Conservation (phyloP, 2,888 invertebrate genomes). For the Amaurobius ferox region DNA sequence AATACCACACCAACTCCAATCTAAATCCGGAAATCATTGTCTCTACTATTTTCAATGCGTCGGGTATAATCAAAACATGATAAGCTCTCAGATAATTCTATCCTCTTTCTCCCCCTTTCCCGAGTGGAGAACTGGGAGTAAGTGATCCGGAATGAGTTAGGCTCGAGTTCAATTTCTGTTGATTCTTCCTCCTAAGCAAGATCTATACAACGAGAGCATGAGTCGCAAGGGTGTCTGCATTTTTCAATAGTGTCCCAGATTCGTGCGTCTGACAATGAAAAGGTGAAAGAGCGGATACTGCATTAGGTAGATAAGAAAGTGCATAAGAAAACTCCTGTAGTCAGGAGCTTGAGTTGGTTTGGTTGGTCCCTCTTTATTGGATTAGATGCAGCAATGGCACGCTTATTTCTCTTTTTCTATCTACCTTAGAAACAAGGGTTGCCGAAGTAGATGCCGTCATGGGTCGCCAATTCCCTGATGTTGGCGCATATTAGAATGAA, state of each 20-base stretch:
- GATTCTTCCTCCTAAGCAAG: slow-evolving; percentile 24
- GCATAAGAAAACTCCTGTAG: slow-evolving; percentile 45
- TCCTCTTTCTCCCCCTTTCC: slow-evolving; percentile 12
- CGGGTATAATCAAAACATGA: slow-evolving; percentile 18
- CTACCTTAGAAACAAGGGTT: slow-evolving; percentile 42
- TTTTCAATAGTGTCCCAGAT: slow-evolving; percentile 64
- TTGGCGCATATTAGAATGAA: not conserved
- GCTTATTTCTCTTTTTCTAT: slow-evolving; percentile 58
- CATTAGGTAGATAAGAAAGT: slow-evolving; percentile 64
- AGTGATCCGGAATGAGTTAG: slow-evolving; percentile 20
- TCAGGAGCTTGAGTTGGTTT: slow-evolving; percentile 41
- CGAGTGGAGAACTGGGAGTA: slow-evolving; percentile 16
- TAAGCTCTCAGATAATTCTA: slow-evolving; percentile 21
- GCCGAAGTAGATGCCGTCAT: slow-evolving; percentile 26
- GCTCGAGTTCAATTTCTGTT: slow-evolving; percentile 37
- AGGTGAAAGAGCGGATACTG: slow-evolving; percentile 65
- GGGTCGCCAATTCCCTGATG: not conserved
- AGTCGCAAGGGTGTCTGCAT: slow-evolving; percentile 45
- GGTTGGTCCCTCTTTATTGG: slow-evolving; percentile 61
- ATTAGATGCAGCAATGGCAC: slow-evolving; percentile 60
- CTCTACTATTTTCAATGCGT: not conserved
- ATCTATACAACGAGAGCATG: slow-evolving; percentile 25
- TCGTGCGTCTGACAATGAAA: slow-evolving; percentile 52
- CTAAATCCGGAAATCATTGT: not conserved
- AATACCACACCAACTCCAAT: not conserved